A percentile compares a stretch with the other conserved stretches of the same genome.
Evolutionary conservation across 2,797 vertebrate genomes (phyloP).

Genomic region (Onychomys leucogaster): DNA sequence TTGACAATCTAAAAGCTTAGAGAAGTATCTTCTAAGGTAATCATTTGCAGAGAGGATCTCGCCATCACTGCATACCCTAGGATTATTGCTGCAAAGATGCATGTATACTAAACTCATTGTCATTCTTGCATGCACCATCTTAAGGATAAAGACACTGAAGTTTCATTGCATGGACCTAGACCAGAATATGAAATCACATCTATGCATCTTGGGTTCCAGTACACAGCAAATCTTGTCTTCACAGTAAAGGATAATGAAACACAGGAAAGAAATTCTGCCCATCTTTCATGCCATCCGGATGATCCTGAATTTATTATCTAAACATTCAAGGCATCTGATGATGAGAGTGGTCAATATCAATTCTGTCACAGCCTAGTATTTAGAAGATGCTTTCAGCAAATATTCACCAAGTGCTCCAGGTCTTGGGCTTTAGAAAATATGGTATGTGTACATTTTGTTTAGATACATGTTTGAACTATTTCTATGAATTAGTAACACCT

Average conservation of each 20-base stretch:
- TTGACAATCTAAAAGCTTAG: background rate
- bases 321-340: background rate
- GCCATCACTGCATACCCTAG: background rate
- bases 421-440: background rate
- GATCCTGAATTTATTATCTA: background rate
- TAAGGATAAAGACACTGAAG: background rate
- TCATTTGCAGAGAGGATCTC: background rate
- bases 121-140: background rate
- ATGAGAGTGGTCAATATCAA: background rate
- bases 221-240: background rate
- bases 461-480: background rate
- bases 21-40: slow-evolving; percentile 28
- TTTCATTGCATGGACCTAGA: background rate
- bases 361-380: background rate
- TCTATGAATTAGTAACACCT: background rate
- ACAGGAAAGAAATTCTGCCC: background rate
- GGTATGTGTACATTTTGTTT: background rate
- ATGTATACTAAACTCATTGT: background rate
- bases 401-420: background rate
- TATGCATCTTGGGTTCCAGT: background rate
- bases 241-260: background rate
- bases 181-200: background rate
- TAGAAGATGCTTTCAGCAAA: background rate
- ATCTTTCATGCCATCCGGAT: background rate
- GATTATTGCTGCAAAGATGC: background rate